phyloP scores from a whole-genome alignment of 2,113 vertebrate genomes.

The Taurulus bubalis region DNA sequence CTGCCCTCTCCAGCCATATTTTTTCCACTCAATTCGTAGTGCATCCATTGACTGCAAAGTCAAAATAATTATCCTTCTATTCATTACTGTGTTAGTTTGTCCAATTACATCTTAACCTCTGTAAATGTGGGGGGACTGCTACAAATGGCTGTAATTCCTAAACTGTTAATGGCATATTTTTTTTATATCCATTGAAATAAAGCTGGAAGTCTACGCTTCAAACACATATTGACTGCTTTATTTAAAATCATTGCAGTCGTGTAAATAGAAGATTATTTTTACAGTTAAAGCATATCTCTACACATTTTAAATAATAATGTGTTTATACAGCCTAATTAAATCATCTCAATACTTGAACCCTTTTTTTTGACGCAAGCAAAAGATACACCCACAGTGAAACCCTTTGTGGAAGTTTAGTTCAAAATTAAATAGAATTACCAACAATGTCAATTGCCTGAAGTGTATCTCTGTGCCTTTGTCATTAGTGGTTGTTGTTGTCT shows the following conservation, averaged over 20 bases:
- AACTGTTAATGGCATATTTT: no score
- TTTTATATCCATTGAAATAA: no score
- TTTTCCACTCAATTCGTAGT: not conserved
- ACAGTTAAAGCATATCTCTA: conserved; percentile 13
- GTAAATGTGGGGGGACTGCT: no score
- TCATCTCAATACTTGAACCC: not conserved
- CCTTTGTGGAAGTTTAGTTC: conserved; percentile 20
- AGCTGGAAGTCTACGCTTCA: no score
- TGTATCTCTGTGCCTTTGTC: conserved; percentile 43
- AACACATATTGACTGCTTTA: no score
- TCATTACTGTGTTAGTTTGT: no score
- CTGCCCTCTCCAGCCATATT: not conserved
- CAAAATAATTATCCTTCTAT: no score
- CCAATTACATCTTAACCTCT: no score
- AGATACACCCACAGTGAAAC: conserved; percentile 44
- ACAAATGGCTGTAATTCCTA: no score
- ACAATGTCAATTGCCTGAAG: conserved; percentile 56
- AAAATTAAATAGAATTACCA: conserved; percentile 50
- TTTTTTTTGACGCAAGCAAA: conserved; percentile 19
- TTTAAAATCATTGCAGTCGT: no score
- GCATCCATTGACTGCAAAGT: no score
- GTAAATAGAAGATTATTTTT: not conserved
- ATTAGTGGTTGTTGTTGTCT: conserved; percentile 45
- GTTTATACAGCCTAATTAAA: conserved; percentile 39
- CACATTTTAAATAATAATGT: conserved; percentile 21